Evolutionary conservation across 1,140 invertebrate species (phyloP).

Genomic region (Lutraria rhynchaena): DNA sequence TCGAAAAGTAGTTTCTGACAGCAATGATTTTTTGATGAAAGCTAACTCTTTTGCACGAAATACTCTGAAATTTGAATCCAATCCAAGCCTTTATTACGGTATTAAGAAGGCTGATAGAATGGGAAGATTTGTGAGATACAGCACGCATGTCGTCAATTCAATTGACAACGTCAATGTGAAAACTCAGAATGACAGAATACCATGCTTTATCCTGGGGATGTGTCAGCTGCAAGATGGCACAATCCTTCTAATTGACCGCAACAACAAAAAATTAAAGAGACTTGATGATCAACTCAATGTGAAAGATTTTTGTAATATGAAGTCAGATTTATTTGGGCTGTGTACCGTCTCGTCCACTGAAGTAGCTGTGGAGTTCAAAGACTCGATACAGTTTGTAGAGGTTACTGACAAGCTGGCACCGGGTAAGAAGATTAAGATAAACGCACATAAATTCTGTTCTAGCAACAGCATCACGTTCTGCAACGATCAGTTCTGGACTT

Average conservation of each 20-base stretch:
- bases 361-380: slow-evolving; percentile 17
- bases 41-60: too few relatives aligned
- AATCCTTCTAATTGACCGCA: background rate
- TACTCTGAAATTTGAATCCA: too few relatives aligned
- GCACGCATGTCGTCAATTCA: too few relatives aligned
- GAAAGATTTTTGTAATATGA: background rate
- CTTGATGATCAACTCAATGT: slow-evolving; percentile 10
- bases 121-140: too few relatives aligned
- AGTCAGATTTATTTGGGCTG: background rate
- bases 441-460: too few relatives aligned
- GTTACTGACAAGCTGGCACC: too few relatives aligned
- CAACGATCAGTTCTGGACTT: background rate
- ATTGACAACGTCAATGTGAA: slow-evolving; percentile 4
- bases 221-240: slow-evolving; percentile 12
- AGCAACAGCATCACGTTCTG: too few relatives aligned
- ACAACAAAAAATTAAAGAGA: slow-evolving; percentile 3
- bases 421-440: too few relatives aligned
- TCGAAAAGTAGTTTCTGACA: too few relatives aligned
- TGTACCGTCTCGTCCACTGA: slow-evolving; percentile 5
- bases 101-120: too few relatives aligned
- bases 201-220: background rate
- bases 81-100: too few relatives aligned
- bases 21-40: too few relatives aligned
- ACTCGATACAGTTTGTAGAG: slow-evolving; percentile 5
- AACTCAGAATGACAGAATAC: background rate